Evolutionary conservation across 2,113 vertebrate genomes (phyloP).

Genomic region (Callipepla squamata): DNA sequence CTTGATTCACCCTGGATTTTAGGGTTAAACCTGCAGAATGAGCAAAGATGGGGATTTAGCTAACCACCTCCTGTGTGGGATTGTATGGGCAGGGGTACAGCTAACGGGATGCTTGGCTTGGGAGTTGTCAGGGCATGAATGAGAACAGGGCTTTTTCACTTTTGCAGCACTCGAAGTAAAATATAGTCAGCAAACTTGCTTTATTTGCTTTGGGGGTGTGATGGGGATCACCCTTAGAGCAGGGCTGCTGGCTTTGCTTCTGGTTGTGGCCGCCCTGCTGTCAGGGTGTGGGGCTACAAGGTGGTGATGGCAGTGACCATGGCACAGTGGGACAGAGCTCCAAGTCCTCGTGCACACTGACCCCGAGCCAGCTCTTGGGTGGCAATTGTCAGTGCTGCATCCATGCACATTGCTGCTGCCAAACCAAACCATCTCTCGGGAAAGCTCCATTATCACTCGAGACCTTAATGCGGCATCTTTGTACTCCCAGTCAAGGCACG

Average conservation of each 20-base stretch:
- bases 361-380: background rate
- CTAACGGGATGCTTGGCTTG: background rate
- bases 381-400: background rate
- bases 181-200: background rate
- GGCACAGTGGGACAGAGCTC: rapidly evolving
- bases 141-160: background rate
- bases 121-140: background rate
- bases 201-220: background rate
- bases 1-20: background rate
- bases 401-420: slow-evolving; percentile 43
- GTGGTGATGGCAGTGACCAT: background rate
- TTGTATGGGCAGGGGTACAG: background rate
- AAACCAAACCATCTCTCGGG: background rate
- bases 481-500: background rate
- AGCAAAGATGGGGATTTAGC: background rate
- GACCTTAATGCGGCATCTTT: slow-evolving; percentile 17
- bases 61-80: background rate
- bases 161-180: background rate
- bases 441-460: slow-evolving; percentile 41
- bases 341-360: rapidly evolving
- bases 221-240: background rate
- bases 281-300: background rate
- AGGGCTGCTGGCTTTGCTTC: background rate
- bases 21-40: background rate
- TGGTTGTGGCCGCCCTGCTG: background rate